Evolutionary conservation across 2,797 vertebrate species (phyloP).

Genomic region (Acipenser ruthenus): DNA sequence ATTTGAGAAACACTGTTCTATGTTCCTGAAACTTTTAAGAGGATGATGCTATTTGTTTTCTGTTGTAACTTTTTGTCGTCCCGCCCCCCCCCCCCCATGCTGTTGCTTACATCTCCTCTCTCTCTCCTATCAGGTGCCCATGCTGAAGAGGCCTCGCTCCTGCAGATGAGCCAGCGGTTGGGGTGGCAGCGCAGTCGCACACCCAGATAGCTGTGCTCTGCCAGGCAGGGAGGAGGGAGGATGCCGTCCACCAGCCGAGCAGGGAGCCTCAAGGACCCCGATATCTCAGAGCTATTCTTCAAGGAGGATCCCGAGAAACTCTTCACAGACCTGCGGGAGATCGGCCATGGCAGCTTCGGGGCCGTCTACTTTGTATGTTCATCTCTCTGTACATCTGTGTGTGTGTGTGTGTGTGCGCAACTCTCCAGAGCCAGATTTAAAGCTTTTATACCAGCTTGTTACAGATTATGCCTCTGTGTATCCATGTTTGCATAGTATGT

Average conservation of each 20-base stretch:
- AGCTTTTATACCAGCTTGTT: too few species aligned
- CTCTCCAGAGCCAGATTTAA: too few species aligned
- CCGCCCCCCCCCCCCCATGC: background rate
- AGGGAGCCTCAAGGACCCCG: slow-evolving; percentile 97
- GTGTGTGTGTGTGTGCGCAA: too few species aligned
- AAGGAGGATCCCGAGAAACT: slow-evolving; percentile 98
- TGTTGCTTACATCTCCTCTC: slow-evolving; percentile 14
- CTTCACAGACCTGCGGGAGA: slow-evolving; percentile 91
- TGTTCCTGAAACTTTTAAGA: too few species aligned
- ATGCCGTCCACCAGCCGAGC: slow-evolving; percentile 97
- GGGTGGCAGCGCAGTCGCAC: slow-evolving; percentile 81
- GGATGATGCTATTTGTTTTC: too few species aligned
- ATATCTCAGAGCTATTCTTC: slow-evolving; percentile 93
- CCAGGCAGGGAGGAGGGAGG: slow-evolving; percentile 78
- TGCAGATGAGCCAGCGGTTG: slow-evolving; percentile 89
- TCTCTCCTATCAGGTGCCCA: slow-evolving; percentile 58
- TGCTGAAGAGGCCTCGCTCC: slow-evolving; percentile 78
- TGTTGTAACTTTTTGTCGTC: background rate
- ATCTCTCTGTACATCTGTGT: too few species aligned
- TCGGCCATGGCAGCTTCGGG: slow-evolving; percentile 98
- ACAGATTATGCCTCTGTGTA: too few species aligned
- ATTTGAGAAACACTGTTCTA: too few species aligned
- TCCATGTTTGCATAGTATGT: too few species aligned
- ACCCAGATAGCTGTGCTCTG: slow-evolving; percentile 85
- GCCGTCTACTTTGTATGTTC: slow-evolving; percentile 96